phyloP scores from a whole-genome alignment of 2,113 vertebrate genomes.

The Ammodytes marinus region DNA sequence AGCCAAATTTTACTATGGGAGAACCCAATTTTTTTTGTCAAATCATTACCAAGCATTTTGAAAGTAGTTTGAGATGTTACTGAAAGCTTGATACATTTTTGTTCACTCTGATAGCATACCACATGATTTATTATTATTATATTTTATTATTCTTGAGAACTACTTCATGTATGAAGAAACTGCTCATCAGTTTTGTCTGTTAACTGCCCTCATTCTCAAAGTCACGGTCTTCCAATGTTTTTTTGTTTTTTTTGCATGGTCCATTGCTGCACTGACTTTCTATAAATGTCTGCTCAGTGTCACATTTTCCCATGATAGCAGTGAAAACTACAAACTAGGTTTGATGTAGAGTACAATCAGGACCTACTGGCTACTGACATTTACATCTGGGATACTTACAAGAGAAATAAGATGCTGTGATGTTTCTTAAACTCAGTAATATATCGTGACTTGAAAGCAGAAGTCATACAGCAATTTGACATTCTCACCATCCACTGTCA shows the following conservation, averaged over 20 bases:
- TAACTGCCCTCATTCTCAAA: background rate
- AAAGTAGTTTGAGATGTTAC: background rate
- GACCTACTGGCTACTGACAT: background rate
- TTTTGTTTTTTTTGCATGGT: conserved; percentile 22
- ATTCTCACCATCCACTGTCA: background rate
- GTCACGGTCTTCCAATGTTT: conserved; percentile 18
- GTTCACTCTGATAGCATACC: background rate
- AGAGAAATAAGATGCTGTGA: conserved; percentile 1
- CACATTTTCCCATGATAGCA: background rate
- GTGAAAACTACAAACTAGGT: background rate
- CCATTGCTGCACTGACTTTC: conserved; percentile 35
- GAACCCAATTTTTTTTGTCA: background rate
- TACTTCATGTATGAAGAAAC: conserved; percentile 32
- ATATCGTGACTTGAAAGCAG: background rate
- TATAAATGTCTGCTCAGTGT: background rate
- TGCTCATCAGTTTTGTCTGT: conserved; percentile 16
- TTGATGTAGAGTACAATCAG: too few relatives aligned
- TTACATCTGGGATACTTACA: background rate
- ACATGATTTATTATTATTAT: too few relatives aligned
- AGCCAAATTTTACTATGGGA: background rate
- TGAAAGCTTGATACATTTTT: background rate
- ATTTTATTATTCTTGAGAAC: background rate
- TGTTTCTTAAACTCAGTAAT: background rate
- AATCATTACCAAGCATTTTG: background rate
- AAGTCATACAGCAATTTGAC: conserved; percentile 14